Evolutionary conservation across 2,113 vertebrate genomes (phyloP).

Genomic region (Entomyzon cyanotis): DNA sequence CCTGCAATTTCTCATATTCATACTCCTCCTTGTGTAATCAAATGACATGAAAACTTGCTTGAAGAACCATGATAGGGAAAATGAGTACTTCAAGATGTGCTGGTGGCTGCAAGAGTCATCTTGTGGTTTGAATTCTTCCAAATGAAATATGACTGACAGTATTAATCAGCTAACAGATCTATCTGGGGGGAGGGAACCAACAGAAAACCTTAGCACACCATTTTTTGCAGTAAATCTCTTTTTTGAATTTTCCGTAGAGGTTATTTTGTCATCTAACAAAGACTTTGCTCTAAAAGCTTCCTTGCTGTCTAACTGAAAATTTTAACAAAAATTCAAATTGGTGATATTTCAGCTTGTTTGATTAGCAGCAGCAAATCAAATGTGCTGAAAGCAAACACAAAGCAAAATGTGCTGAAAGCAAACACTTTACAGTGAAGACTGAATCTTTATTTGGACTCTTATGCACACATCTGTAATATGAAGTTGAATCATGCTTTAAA

Average conservation of each 20-base stretch:
- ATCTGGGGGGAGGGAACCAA: background rate
- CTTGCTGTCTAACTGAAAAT: background rate
- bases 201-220: background rate
- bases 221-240: background rate
- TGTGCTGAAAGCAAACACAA: background rate
- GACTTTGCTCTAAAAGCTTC: background rate
- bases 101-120: slow-evolving; percentile 27
- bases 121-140: background rate
- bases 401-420: background rate
- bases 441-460: background rate
- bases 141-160: slow-evolving; percentile 27
- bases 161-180: background rate
- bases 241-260: background rate
- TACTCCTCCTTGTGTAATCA: slow-evolving; percentile 22
- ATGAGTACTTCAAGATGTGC: slow-evolving; percentile 27
- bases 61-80: slow-evolving; percentile 54
- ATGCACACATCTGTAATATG: background rate
- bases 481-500: background rate
- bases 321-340: background rate
- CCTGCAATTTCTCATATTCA: background rate
- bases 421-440: background rate
- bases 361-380: background rate
- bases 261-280: background rate
- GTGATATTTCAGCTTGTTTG: background rate
- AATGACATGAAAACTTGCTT: slow-evolving; percentile 42